Evolutionary conservation across 2,113 vertebrate genomes (phyloP).

Genomic region (Engraulis encrasicolus): DNA sequence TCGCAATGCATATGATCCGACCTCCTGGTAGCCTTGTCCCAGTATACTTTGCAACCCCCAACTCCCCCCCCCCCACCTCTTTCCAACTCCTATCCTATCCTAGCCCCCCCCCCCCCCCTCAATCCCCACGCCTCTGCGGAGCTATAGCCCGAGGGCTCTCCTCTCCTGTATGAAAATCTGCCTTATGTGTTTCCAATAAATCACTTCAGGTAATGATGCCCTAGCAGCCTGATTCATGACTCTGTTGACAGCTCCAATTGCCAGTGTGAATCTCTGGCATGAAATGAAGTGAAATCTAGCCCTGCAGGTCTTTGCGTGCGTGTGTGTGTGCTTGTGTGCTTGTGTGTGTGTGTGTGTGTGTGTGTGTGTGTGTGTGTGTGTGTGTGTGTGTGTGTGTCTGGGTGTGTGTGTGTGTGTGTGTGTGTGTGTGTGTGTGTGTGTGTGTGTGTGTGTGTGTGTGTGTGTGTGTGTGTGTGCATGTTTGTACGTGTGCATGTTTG

Average conservation of each 20-base stretch:
- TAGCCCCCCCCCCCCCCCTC: constrained; percentile 42
- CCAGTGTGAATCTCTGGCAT: constrained; percentile 77
- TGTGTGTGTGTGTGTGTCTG: constrained; percentile 19
- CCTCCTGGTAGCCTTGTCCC: constrained; percentile 26
- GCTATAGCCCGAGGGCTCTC: constrained; percentile 57
- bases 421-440: not conserved
- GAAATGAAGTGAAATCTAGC: constrained; percentile 67
- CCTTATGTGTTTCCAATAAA: constrained; percentile 75
- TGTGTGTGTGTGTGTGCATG: not conserved
- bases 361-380: constrained; percentile 6
- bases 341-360: not conserved
- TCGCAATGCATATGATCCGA: not conserved
- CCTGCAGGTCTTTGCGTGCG: constrained; percentile 36
- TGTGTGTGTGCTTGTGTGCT: not conserved
- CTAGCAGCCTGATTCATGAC: constrained; percentile 78
- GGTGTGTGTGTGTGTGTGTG: not conserved
- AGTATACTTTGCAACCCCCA: constrained; percentile 27
- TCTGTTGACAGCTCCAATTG: constrained; percentile 78
- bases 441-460: not conserved
- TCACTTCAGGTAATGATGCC: constrained; percentile 75
- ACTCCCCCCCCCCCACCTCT: constrained; percentile 37
- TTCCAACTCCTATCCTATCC: constrained; percentile 34
- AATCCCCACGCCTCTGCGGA: constrained; percentile 44
- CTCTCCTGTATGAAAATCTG: constrained; percentile 69
- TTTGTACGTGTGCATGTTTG: not conserved